Percentiles rank a stretch among this genome's conserved stretches.
phyloP scores from a whole-genome alignment of 1,140 invertebrate genomes.

The Conus betulinus region DNA sequence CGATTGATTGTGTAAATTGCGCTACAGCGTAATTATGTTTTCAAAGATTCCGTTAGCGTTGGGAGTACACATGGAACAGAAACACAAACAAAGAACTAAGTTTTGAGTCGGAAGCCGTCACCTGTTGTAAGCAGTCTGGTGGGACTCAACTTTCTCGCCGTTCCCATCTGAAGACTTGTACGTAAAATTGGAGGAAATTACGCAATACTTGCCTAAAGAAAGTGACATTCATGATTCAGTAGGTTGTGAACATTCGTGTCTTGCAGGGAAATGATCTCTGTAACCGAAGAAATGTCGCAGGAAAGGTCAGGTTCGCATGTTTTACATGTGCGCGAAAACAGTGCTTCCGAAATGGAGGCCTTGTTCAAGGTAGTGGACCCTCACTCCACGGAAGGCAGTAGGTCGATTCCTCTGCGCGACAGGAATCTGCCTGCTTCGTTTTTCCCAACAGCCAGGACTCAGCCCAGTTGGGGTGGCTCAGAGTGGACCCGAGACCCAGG shows the following conservation, averaged over 20 bases:
- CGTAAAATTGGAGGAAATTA: conserved; percentile 63
- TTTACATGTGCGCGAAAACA: conserved; percentile 93
- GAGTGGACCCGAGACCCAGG: conserved; percentile 88
- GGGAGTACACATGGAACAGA: neutral
- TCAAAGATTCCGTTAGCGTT: neutral
- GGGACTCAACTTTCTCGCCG: conserved; percentile 57
- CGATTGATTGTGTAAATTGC: neutral
- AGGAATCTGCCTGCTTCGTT: conserved; percentile 97
- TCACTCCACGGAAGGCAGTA: conserved; percentile 82
- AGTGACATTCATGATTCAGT: conserved; percentile 48
- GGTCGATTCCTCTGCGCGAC: conserved; percentile 94
- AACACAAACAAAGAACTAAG: conserved; percentile 49
- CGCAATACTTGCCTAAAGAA: conserved; percentile 55
- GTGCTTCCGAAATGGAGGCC: conserved; percentile 93
- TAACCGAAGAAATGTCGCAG: conserved; percentile 64
- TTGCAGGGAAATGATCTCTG: conserved; percentile 33
- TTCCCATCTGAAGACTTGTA: conserved; percentile 49
- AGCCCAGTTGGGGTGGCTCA: conserved; percentile 83
- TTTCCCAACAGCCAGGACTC: conserved; percentile 94
- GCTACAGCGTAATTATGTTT: neutral
- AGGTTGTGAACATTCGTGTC: conserved; percentile 53
- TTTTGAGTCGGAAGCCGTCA: conserved; percentile 53
- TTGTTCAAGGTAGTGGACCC: conserved; percentile 93
- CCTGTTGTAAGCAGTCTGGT: conserved; percentile 48
- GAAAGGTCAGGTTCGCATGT: conserved; percentile 72